Percentiles rank a stretch among this genome's conserved stretches.
phyloP scores from a whole-genome alignment of 1,140 invertebrate species.

The Lepidurus arcticus region DNA sequence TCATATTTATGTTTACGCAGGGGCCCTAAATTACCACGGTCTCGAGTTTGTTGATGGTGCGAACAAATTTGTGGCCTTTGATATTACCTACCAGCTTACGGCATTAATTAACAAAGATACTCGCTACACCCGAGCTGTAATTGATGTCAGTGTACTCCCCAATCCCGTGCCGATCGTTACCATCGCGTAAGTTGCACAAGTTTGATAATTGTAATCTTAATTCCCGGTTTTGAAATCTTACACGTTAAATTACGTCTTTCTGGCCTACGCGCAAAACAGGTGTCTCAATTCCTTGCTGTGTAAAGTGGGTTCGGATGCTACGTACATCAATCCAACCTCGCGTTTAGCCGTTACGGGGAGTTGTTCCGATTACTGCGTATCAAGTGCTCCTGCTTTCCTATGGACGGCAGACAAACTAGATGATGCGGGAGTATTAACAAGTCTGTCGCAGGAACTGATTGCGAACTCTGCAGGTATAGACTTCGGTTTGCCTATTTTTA shows the following conservation, averaged over 20 bases:
- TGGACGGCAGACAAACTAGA: neutral
- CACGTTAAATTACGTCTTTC: neutral
- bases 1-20: neutral
- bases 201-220: neutral
- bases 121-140: neutral
- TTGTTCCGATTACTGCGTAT: neutral
- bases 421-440: neutral
- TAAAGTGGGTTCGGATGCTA: neutral
- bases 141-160: conserved; percentile 11
- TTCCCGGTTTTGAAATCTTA: too few relatives aligned
- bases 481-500: neutral
- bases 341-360: conserved; percentile 8
- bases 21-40: neutral
- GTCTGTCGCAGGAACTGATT: neutral
- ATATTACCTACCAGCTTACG: conserved; percentile 31
- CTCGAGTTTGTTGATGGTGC: conserved; percentile 22
- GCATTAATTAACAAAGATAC: conserved; percentile 28
- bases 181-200: neutral
- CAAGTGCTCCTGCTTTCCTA: neutral
- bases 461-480: neutral
- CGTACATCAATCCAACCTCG: conserved; percentile 4
- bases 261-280: neutral
- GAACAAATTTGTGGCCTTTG: conserved; percentile 32
- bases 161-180: conserved; percentile 12
- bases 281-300: conserved; percentile 5